A percentile compares a stretch with the other conserved stretches of the same genome.
These are phyloP conservation scores for Puma concolor DNA, from an alignment of 2,113 vertebrate species.

Conservation along the genomic window DNA sequence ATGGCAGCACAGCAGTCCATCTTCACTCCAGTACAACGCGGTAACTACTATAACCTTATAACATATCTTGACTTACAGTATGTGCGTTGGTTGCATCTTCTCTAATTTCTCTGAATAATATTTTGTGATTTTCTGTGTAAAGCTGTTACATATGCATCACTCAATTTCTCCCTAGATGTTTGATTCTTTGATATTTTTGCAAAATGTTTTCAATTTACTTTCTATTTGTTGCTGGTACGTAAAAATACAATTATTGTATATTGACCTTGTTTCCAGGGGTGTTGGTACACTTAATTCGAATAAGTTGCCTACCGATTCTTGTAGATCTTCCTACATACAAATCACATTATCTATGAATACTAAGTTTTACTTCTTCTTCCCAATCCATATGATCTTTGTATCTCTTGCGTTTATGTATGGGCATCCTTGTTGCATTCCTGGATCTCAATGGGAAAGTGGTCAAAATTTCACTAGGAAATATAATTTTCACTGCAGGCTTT, in stretches of 20 bases:
- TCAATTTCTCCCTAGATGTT: background rate
- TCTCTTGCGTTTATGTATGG: background rate
- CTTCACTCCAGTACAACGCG: background rate
- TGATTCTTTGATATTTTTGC: background rate
- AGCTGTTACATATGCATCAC: background rate
- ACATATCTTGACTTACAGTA: background rate
- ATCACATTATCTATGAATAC: background rate
- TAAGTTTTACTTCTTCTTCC: background rate
- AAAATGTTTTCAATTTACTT: background rate
- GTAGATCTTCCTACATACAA: background rate
- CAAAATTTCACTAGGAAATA: conserved; percentile 3
- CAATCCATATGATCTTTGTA: background rate
- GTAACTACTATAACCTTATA: background rate
- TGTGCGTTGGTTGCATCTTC: background rate
- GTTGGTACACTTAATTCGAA: background rate
- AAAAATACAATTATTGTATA: background rate
- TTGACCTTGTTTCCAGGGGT: background rate
- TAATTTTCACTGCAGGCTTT: background rate
- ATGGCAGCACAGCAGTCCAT: background rate
- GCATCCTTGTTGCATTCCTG: background rate
- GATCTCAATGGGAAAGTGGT: background rate
- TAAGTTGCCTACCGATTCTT: background rate
- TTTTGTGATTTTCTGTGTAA: background rate
- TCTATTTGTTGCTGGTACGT: background rate
- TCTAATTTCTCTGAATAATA: conserved; percentile 3